phyloP scores from a whole-genome alignment of 2,888 invertebrate species.

The Cataglyphis albicans region DNA sequence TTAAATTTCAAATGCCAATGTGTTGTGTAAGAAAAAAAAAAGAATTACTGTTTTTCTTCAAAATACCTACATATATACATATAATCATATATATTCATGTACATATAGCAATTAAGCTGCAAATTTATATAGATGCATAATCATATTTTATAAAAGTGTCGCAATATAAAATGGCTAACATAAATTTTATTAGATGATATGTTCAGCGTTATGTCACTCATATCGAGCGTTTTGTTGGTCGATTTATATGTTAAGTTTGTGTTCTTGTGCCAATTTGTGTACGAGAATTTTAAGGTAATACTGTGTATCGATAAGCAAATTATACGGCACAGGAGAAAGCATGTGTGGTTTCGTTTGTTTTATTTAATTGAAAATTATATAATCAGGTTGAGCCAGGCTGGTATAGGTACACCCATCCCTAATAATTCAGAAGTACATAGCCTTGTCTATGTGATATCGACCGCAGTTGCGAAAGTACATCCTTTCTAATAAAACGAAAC shows the following conservation, averaged over 20 bases:
- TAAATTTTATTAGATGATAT: not conserved
- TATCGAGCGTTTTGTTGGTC: not conserved
- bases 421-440: constrained; percentile 53
- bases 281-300: not conserved
- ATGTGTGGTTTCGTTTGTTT: not conserved
- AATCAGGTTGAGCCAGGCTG: constrained; percentile 29
- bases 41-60: not conserved
- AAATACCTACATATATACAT: not conserved
- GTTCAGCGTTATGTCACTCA: not conserved
- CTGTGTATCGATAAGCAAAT: not conserved
- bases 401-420: constrained; percentile 6
- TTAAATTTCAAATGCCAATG: not conserved
- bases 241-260: not conserved
- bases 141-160: constrained; percentile 4
- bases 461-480: constrained; percentile 41
- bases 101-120: not conserved
- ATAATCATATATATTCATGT: not conserved
- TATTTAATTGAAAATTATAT: constrained; percentile 20
- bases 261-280: not conserved
- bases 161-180: not conserved
- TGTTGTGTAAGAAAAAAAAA: not conserved
- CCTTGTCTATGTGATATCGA: constrained; percentile 51
- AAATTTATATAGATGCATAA: not conserved
- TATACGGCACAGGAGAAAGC: not conserved
- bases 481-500: constrained; percentile 27